Percentiles rank a stretch among this genome's conserved stretches.
These are phyloP conservation scores for Drosophila ironensis DNA, from an alignment of 1,140 invertebrate species.

Conservation along the genomic window DNA sequence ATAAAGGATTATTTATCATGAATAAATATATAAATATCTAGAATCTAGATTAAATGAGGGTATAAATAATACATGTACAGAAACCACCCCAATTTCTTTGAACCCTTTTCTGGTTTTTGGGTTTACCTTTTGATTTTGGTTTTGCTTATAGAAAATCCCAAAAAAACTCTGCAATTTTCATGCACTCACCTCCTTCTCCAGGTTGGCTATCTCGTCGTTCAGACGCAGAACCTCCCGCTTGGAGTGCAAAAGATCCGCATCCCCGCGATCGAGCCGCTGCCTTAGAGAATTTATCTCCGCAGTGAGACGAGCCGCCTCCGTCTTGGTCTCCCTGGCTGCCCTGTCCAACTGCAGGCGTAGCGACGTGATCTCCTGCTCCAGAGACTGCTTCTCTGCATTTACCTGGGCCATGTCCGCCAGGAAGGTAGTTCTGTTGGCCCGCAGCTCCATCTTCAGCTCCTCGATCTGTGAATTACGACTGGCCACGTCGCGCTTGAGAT, in stretches of 20 bases:
- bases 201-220: constrained; percentile 87
- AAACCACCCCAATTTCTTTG: too few relatives aligned
- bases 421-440: constrained; percentile 88
- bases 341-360: constrained; percentile 85
- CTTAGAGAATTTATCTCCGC: constrained; percentile 90
- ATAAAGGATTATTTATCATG: background rate
- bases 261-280: constrained; percentile 89
- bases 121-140: too few relatives aligned
- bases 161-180: too few relatives aligned
- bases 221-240: constrained; percentile 89
- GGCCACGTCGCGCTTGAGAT: constrained; percentile 87
- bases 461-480: constrained; percentile 89
- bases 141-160: too few relatives aligned
- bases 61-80: too few relatives aligned
- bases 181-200: constrained; percentile 88
- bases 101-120: too few relatives aligned
- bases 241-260: constrained; percentile 89
- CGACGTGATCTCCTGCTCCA: constrained; percentile 89
- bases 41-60: too few relatives aligned
- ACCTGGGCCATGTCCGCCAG: constrained; percentile 89
- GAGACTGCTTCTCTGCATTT: constrained; percentile 88
- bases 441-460: constrained; percentile 89
- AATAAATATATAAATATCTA: too few relatives aligned
- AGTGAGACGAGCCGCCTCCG: constrained; percentile 88
- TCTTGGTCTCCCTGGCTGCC: constrained; percentile 87